A percentile compares a stretch with the other conserved stretches of the same genome.
These are phyloP conservation scores for Platypus cylindrus DNA, from an alignment of 2,888 invertebrate species.

Conservation along the genomic window DNA sequence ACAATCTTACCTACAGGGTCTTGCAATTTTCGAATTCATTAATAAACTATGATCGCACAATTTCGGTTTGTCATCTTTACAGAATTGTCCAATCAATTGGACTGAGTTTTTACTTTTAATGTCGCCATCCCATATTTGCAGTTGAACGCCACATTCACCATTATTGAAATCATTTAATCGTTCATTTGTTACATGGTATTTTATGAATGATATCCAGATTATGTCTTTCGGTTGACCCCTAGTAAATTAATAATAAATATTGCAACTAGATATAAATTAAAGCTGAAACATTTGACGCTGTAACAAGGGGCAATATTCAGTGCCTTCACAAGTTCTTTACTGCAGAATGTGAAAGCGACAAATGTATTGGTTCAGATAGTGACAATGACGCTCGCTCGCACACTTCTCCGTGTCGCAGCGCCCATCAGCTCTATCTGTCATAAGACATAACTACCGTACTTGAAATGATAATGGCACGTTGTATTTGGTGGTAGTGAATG, in stretches of 20 bases:
- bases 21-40: slow-evolving; percentile 55
- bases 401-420: no score
- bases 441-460: slow-evolving; percentile 5
- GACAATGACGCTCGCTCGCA: no score
- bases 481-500: slow-evolving; percentile 73
- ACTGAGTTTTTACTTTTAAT: slow-evolving; percentile 34
- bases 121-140: slow-evolving; percentile 66
- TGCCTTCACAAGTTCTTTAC: no score
- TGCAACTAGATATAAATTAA: no score
- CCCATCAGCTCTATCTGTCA: no score
- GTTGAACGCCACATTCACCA: slow-evolving; percentile 55
- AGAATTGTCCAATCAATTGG: slow-evolving; percentile 59
- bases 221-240: slow-evolving; percentile 62
- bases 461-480: slow-evolving; percentile 66
- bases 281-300: no score
- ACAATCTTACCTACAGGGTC: slow-evolving; percentile 45
- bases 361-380: no score
- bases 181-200: slow-evolving; percentile 56
- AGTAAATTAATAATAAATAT: background rate
- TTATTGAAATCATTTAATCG: slow-evolving; percentile 49
- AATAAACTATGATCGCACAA: slow-evolving; percentile 63
- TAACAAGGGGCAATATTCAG: no score
- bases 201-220: slow-evolving; percentile 73
- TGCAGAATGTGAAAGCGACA: no score
- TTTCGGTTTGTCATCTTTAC: slow-evolving; percentile 61